These are phyloP conservation scores for Drosophila tripunctata DNA, from an alignment of 2,888 invertebrate species.

Conservation along the genomic window DNA sequence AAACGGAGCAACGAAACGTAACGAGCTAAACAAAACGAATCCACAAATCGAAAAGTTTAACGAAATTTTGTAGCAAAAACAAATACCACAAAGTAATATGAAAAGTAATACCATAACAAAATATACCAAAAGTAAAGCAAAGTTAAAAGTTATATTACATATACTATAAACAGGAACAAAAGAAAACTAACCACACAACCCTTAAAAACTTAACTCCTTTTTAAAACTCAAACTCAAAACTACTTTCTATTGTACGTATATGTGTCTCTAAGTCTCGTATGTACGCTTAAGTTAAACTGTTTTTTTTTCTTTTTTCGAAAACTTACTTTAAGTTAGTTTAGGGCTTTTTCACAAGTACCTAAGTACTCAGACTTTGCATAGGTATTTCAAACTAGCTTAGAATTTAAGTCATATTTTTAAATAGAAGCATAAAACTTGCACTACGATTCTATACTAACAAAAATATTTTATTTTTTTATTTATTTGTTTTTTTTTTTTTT, in stretches of 20 bases:
- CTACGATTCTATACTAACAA: conserved; percentile 42
- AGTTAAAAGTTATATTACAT: too few species aligned
- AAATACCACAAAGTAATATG: not conserved
- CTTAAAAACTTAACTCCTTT: too few species aligned
- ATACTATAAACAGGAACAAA: too few species aligned
- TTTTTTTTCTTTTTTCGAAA: too few species aligned
- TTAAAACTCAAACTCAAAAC: too few species aligned
- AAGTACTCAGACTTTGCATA: too few species aligned
- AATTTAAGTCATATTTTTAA: conserved; percentile 36
- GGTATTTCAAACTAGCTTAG: conserved; percentile 39
- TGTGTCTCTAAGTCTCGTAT: too few species aligned
- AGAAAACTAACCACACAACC: too few species aligned
- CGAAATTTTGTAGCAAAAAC: too few species aligned
- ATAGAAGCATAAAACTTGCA: conserved; percentile 17
- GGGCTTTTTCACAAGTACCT: conserved; percentile 17
- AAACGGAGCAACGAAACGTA: not conserved
- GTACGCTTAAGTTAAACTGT: too few species aligned
- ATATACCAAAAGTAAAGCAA: too few species aligned
- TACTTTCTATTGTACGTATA: too few species aligned
- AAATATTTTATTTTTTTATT: conserved; percentile 30
- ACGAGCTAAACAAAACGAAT: conserved; percentile 3
- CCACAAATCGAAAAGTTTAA: conserved; percentile 4
- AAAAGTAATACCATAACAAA: not conserved
- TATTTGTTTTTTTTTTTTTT: conserved; percentile 27
- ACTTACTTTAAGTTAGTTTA: conserved; percentile 4